Evolutionary conservation across 2,113 vertebrate species (phyloP), one percentile per base, ranked within the genome.

Genomic region (Elaphurus davidianus): DNA sequence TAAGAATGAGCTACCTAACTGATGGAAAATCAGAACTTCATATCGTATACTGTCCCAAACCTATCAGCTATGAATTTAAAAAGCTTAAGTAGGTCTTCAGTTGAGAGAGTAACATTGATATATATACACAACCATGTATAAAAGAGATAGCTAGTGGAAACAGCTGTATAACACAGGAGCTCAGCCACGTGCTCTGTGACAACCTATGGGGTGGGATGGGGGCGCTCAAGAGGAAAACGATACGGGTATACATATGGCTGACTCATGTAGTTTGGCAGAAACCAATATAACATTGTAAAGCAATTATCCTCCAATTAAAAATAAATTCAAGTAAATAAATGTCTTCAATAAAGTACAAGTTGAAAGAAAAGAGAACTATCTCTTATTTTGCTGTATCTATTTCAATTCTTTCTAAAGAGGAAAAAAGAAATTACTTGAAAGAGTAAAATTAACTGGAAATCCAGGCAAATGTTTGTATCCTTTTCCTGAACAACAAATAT

Each of bases 371-470:
- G 36, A 96, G n/a, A 52, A 67, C 30, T 91, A 93, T 79, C 94
- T 91, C 45, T 97, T 89, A 74, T 52, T 96, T 76, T 81, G 16
- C 28, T 57, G 3, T 78, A 84, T 55, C 17, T 79, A 91, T 83
- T 94, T 88, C 60, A 97, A 90, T 91, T 96, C 40, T 93, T 86
- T 23, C 74, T 95, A 94, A 90, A 90, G 33, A 83, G 43, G 40
- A 92, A 96, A 87, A 30, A 96, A 86, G 40, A 91, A 93, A 87
- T 89, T 67, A 96, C 11, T 81, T 87, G 36, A 92, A 97, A 91
- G 14, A 87, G n/a, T 62, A 81, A 97, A 97, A 96, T 96, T 90
- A 94, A 91, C 57, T 87, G 30, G 40, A 76, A 94, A 97, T 93
- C 28, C 23, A 94, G 82, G 50, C 15, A 74, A 54, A 3, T 57